These are phyloP conservation scores for Drosophila paulistorum DNA, from an alignment of 1,140 invertebrate genomes.

Conservation along the genomic window DNA sequence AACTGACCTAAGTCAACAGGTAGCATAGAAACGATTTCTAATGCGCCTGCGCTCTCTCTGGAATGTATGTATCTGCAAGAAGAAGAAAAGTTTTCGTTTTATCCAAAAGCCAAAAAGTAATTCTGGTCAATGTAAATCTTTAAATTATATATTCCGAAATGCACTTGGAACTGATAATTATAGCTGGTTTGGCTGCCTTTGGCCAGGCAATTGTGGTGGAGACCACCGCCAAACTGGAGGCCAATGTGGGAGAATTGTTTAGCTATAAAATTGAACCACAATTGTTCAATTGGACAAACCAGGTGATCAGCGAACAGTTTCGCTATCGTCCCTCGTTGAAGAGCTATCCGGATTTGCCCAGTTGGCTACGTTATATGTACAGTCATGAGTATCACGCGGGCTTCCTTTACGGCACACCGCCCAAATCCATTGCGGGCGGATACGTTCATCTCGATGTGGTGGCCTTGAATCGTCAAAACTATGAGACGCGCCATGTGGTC, in stretches of 20 bases:
- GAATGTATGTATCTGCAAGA: constrained; percentile 59
- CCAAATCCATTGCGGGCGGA: constrained; percentile 85
- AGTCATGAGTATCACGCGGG: constrained; percentile 89
- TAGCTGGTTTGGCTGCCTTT: constrained; percentile 16
- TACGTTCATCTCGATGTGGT: constrained; percentile 88
- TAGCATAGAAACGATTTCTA: constrained; percentile 6
- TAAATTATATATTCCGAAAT: constrained; percentile 25
- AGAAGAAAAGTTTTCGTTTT: constrained; percentile 46
- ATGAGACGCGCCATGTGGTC: constrained; percentile 88
- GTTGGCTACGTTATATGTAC: constrained; percentile 92
- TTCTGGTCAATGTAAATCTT: background rate
- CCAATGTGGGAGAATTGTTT: constrained; percentile 87
- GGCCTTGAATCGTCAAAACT: constrained; percentile 89
- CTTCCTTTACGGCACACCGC: constrained; percentile 91
- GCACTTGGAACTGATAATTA: constrained; percentile 38
- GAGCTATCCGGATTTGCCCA: constrained; percentile 89
- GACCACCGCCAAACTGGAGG: constrained; percentile 57
- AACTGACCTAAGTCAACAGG: constrained; percentile 37
- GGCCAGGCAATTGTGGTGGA: background rate
- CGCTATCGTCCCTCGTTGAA: constrained; percentile 74
- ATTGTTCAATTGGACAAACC: constrained; percentile 88
- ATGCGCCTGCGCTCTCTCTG: constrained; percentile 59
- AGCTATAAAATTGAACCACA: constrained; percentile 86
- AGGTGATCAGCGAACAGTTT: constrained; percentile 84
- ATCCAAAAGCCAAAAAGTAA: constrained; percentile 39